Conservation (phyloP, 92 coral and sea anemone genomes). For the Phenganax stokvisi region DNA sequence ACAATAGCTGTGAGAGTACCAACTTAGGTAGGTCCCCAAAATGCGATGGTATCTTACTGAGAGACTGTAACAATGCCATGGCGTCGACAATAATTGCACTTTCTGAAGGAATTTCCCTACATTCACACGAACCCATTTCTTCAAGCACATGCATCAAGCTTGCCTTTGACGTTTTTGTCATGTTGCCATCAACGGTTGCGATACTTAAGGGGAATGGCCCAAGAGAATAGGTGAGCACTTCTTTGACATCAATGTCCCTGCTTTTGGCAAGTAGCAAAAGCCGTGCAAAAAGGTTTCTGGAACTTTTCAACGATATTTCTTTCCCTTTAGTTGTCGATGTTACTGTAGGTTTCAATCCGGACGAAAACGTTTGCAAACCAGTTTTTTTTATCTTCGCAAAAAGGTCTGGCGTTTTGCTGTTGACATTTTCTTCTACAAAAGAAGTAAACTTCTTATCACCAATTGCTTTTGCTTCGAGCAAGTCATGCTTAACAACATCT, state of each 20-base stretch:
- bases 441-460: conserved; percentile 12
- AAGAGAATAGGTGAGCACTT: not conserved
- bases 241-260: not conserved
- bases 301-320: not conserved
- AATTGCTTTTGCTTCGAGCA: conserved; percentile 28
- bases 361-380: not conserved
- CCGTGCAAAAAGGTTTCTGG: not conserved
- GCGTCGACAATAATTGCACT: not conserved
- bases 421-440: conserved; percentile 28
- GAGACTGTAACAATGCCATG: not conserved
- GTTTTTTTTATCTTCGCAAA: not conserved
- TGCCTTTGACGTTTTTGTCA: conserved; percentile 10
- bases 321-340: not conserved
- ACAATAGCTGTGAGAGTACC: not conserved
- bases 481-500: conserved; percentile 28
- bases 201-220: conserved; percentile 21
- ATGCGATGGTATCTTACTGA: not conserved
- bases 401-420: not conserved
- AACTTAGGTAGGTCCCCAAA: conserved; percentile 1
- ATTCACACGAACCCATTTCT: not conserved
- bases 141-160: conserved; percentile 26
- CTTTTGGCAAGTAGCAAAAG: conserved; percentile 15
- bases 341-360: not conserved
- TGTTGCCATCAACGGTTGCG: conserved; percentile 24
- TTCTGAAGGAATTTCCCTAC: not conserved